Percentiles rank a stretch among this genome's conserved stretches.
Evolutionary conservation across 2,888 invertebrate species (phyloP).

Genomic region (Folsomia manolachei): DNA sequence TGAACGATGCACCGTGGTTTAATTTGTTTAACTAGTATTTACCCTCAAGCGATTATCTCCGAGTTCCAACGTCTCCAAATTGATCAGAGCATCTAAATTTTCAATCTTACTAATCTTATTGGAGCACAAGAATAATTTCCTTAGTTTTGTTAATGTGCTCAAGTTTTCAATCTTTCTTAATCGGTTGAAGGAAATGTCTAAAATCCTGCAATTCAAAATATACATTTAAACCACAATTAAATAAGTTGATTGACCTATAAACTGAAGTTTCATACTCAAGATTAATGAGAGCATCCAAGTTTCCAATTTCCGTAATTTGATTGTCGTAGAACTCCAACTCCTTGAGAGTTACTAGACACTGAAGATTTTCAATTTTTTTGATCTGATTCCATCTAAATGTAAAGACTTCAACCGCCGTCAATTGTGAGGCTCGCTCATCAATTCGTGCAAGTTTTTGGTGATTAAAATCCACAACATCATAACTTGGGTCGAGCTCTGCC

Average conservation of each 20-base stretch:
- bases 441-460: slow-evolving; percentile 82
- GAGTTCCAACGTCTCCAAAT: slow-evolving; percentile 81
- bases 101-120: slow-evolving; percentile 85
- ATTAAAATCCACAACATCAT: slow-evolving; percentile 78
- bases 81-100: slow-evolving; percentile 75
- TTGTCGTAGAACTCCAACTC: slow-evolving; percentile 97
- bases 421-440: slow-evolving; percentile 71
- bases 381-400: slow-evolving; percentile 93
- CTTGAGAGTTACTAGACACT: slow-evolving; percentile 69
- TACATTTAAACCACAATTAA: neutral
- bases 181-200: slow-evolving; percentile 95
- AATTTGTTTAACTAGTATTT: slow-evolving; percentile 52
- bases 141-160: slow-evolving; percentile 68
- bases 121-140: slow-evolving; percentile 82
- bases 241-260: neutral
- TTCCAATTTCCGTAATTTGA: slow-evolving; percentile 88
- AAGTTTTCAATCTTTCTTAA: slow-evolving; percentile 82
- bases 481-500: slow-evolving; percentile 65
- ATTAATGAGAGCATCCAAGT: slow-evolving; percentile 79
- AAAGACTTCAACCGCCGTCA: slow-evolving; percentile 72
- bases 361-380: slow-evolving; percentile 86
- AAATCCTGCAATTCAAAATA: slow-evolving; percentile 62
- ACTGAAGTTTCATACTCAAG: slow-evolving; percentile 69
- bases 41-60: slow-evolving; percentile 92
- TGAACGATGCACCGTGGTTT: neutral